Conservation (phyloP, 2,797 vertebrate genomes). For the Platyrinchus mystaceus region DNA sequence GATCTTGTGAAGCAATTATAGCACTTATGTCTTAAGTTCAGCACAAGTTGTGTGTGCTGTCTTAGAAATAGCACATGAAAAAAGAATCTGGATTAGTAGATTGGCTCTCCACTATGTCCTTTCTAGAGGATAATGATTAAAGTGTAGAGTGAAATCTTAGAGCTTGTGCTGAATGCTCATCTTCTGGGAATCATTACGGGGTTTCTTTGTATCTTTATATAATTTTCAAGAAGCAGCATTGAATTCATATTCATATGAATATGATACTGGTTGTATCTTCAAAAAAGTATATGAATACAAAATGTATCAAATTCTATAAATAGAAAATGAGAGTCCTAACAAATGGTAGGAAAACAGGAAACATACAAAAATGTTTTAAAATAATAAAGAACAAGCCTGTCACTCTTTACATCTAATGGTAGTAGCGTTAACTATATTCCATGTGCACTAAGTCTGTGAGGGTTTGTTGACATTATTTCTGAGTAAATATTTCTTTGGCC, state of each 20-base stretch:
- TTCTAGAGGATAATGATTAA: not conserved
- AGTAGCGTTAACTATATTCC: not conserved
- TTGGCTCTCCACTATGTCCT: not conserved
- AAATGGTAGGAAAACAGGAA: not conserved
- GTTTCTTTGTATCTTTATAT: accelerated
- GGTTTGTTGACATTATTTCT: not conserved
- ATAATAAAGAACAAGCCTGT: not conserved
- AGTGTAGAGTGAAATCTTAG: not conserved
- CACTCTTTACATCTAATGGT: not conserved
- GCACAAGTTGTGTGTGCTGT: not conserved
- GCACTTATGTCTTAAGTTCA: not conserved
- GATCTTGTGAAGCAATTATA: not conserved
- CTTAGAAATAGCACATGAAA: not conserved
- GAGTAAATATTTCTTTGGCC: not conserved
- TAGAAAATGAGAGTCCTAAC: not conserved
- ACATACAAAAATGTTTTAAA: not conserved
- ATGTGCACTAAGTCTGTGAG: not conserved
- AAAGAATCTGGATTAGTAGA: not conserved
- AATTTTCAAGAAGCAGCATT: not conserved
- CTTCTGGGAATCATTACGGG: not conserved
- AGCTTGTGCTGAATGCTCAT: not conserved
- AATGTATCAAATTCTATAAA: not conserved
- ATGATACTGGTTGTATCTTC: not conserved
- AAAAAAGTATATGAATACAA: not conserved
- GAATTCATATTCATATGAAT: not conserved